phyloP scores from a whole-genome alignment of 2,888 invertebrate genomes.

The Chrysolina haemoptera region DNA sequence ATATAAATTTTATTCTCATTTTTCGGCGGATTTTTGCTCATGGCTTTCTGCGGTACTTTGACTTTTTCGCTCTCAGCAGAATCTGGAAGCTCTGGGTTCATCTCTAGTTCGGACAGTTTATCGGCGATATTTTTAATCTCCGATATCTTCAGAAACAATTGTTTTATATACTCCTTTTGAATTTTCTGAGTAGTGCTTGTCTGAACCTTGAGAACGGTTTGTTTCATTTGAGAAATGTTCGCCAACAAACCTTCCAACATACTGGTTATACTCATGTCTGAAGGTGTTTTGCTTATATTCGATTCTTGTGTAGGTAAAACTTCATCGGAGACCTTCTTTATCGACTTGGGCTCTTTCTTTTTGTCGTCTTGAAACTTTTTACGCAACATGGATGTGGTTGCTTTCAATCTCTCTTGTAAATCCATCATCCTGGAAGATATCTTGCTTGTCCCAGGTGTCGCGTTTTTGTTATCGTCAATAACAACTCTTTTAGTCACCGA shows the following conservation, averaged over 20 bases:
- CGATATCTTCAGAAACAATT: slow-evolving; percentile 40
- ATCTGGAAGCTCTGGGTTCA: neutral
- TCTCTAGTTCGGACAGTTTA: slow-evolving; percentile 31
- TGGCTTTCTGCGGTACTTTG: neutral
- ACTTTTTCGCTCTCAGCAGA: neutral
- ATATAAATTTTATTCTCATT: slow-evolving; percentile 50
- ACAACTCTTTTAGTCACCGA: neutral
- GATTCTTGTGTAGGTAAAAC: neutral
- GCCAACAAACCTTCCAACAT: slow-evolving; percentile 42
- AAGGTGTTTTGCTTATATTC: neutral
- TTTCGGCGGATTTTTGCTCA: slow-evolving; percentile 25
- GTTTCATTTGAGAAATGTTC: slow-evolving; percentile 43
- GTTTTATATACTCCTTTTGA: slow-evolving; percentile 41
- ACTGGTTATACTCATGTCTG: slow-evolving; percentile 20
- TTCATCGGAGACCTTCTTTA: slow-evolving; percentile 2
- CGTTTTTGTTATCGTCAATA: neutral
- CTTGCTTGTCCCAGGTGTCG: slow-evolving; percentile 11
- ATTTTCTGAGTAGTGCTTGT: slow-evolving; percentile 28
- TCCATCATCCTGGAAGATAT: slow-evolving; percentile 39
- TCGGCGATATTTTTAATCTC: slow-evolving; percentile 45
- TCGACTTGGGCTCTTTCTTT: slow-evolving; percentile 14
- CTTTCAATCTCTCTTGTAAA: slow-evolving; percentile 45
- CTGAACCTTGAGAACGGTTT: slow-evolving; percentile 34
- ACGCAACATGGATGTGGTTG: slow-evolving; percentile 41
- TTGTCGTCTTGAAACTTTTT: slow-evolving; percentile 40